A percentile compares a stretch with the other conserved stretches of the same genome.
Conservation (phyloP, 1,140 invertebrate species). For the Drosophila azteca region DNA sequence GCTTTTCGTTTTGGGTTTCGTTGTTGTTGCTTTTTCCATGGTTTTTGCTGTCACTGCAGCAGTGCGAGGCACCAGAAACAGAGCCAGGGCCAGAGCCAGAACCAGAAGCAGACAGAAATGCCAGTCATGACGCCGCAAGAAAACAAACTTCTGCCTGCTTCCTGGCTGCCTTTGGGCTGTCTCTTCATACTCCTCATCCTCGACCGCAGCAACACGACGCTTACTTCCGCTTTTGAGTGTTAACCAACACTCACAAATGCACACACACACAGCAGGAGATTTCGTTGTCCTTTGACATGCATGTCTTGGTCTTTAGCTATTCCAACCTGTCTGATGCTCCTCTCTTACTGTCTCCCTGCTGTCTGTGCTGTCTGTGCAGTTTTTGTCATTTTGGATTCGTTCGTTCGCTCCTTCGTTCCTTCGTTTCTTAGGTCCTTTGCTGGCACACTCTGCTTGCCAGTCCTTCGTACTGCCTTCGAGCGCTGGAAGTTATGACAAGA, state of each 20-base stretch:
- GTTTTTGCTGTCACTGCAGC: constrained; percentile 71
- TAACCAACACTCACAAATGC: constrained; percentile 63
- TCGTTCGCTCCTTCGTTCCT: neutral
- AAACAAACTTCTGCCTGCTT: constrained; percentile 71
- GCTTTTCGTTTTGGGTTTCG: constrained; percentile 17
- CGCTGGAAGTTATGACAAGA: constrained; percentile 53
- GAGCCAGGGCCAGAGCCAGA: constrained; percentile 5
- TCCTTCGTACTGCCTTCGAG: constrained; percentile 29
- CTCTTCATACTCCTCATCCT: constrained; percentile 32
- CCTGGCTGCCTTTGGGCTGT: constrained; percentile 31
- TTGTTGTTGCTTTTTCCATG: constrained; percentile 32
- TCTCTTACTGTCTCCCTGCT: constrained; percentile 2
- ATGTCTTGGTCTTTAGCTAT: constrained; percentile 73
- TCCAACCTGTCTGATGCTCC: constrained; percentile 25
- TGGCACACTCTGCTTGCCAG: no score
- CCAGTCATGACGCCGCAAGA: constrained; percentile 75
- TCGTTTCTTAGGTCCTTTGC: neutral
- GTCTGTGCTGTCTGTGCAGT: constrained; percentile 34
- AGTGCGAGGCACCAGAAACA: constrained; percentile 5
- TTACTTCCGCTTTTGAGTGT: constrained; percentile 81
- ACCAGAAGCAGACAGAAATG: constrained; percentile 53
- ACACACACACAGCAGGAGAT: constrained; percentile 16
- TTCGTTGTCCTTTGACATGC: constrained; percentile 76
- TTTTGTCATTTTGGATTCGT: constrained; percentile 49
- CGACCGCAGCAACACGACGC: constrained; percentile 69